A percentile compares a stretch with the other conserved stretches of the same genome.
Evolutionary conservation across 2,888 invertebrate species (phyloP).

Genomic region (Eupithecia dodoneata): DNA sequence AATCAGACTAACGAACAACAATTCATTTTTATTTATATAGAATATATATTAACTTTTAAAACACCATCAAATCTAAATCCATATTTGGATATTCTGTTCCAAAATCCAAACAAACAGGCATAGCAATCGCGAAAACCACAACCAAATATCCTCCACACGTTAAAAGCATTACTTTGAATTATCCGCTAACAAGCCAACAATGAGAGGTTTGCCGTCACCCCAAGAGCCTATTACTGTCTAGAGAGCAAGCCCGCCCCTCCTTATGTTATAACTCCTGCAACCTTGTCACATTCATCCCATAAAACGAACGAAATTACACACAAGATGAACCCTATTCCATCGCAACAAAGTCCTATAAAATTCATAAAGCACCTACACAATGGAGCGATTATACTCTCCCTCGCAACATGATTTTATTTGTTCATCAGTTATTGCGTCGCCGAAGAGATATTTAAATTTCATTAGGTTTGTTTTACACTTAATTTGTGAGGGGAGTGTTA

Average conservation of each 20-base stretch:
- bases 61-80: too few relatives aligned
- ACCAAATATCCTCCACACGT: constrained; percentile 65
- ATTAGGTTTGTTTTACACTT: constrained; percentile 85
- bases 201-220: constrained; percentile 79
- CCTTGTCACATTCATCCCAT: constrained; percentile 65
- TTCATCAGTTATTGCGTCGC: constrained; percentile 78
- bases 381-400: constrained; percentile 80
- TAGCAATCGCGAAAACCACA: constrained; percentile 46
- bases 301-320: constrained; percentile 36
- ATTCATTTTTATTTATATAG: too few relatives aligned
- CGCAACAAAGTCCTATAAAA: constrained; percentile 69
- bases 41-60: too few relatives aligned
- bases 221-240: constrained; percentile 78
- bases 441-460: constrained; percentile 84
- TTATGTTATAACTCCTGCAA: constrained; percentile 63
- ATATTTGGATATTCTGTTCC: neutral
- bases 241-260: constrained; percentile 76
- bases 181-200: constrained; percentile 81
- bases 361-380: constrained; percentile 61
- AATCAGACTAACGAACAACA: too few relatives aligned
- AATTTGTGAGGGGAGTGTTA: constrained; percentile 80
- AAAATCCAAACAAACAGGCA: constrained; percentile 10
- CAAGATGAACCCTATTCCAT: constrained; percentile 47
- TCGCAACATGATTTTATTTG: constrained; percentile 82
- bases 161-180: constrained; percentile 75